Conservation (phyloP, 2,797 vertebrate genomes). For the Triplophysa bombifrons region DNA sequence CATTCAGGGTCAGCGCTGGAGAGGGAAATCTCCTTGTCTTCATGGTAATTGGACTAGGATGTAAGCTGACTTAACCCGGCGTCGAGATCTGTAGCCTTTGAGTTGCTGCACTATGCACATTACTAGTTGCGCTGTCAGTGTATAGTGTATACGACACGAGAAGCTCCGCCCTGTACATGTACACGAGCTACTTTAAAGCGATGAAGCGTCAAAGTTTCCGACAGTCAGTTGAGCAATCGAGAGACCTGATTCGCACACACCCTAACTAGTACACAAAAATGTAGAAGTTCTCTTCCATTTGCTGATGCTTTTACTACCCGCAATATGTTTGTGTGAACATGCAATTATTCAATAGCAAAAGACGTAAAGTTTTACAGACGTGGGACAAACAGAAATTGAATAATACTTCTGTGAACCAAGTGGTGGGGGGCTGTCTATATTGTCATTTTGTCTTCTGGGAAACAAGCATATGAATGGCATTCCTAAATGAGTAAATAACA, state of each 20-base stretch:
- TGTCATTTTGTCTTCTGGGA: too few species aligned
- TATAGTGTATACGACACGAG: slow-evolving; percentile 36
- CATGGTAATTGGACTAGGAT: slow-evolving; percentile 70
- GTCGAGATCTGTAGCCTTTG: slow-evolving; percentile 51
- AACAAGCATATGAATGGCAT: too few species aligned
- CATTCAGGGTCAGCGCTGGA: slow-evolving; percentile 24
- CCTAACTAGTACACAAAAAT: too few species aligned
- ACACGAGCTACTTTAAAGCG: slow-evolving; percentile 15
- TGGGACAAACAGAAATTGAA: too few species aligned
- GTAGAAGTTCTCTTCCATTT: too few species aligned
- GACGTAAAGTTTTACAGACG: too few species aligned
- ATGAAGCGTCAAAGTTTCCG: slow-evolving; percentile 41
- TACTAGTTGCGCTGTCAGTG: slow-evolving; percentile 40
- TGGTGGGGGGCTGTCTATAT: too few species aligned
- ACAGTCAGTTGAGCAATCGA: background rate
- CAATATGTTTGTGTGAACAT: too few species aligned
- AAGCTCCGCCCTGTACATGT: slow-evolving; percentile 68
- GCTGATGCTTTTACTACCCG: too few species aligned
- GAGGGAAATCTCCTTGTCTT: slow-evolving; percentile 54
- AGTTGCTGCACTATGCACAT: slow-evolving; percentile 17
- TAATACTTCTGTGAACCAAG: too few species aligned
- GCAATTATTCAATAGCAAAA: too few species aligned
- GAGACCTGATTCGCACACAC: background rate
- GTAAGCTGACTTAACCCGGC: slow-evolving; percentile 66
- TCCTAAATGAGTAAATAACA: too few species aligned